A percentile compares a stretch with the other conserved stretches of the same genome.
Evolutionary conservation across 2,113 vertebrate genomes (phyloP).

Genomic region (Poeciliopsis retropinna): DNA sequence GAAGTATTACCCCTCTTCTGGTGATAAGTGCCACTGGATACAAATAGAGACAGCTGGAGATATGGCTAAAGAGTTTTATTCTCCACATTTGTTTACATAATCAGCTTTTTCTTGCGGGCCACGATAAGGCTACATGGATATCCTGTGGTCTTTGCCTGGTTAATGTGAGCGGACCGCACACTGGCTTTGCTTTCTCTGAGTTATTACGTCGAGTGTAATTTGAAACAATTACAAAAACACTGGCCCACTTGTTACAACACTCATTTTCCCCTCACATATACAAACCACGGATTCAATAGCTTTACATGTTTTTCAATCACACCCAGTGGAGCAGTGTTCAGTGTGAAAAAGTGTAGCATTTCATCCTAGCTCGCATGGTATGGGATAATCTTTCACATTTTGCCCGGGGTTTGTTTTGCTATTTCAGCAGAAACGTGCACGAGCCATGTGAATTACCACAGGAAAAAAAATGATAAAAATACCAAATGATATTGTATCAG

Average conservation of each 20-base stretch:
- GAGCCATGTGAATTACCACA: slow-evolving; percentile 81
- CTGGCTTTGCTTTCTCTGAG: slow-evolving; percentile 69
- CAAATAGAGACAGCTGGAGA: slow-evolving; percentile 64
- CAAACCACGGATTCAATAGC: slow-evolving; percentile 81
- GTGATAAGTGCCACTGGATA: slow-evolving; percentile 50
- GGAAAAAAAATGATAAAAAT: slow-evolving; percentile 68
- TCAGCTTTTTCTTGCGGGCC: slow-evolving; percentile 28
- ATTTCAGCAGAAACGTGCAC: slow-evolving; percentile 84
- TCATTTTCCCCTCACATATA: slow-evolving; percentile 78
- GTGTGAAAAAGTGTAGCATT: slow-evolving; percentile 81
- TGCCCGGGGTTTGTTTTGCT: slow-evolving; percentile 84
- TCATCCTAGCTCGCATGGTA: slow-evolving; percentile 79
- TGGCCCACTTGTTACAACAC: slow-evolving; percentile 81
- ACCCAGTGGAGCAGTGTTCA: slow-evolving; percentile 82
- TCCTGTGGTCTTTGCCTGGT: slow-evolving; percentile 69
- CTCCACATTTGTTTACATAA: slow-evolving; percentile 57
- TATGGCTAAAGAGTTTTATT: slow-evolving; percentile 43
- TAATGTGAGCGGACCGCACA: slow-evolving; percentile 67
- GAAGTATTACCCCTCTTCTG: slow-evolving; percentile 48
- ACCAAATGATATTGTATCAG: slow-evolving; percentile 72
- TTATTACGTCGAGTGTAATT: slow-evolving; percentile 78
- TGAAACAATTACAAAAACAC: slow-evolving; percentile 84
- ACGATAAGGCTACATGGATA: slow-evolving; percentile 68
- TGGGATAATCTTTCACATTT: slow-evolving; percentile 83
- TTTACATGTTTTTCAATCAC: slow-evolving; percentile 83